Evolutionary conservation across 2,888 invertebrate species (phyloP), one percentile per base, ranked within the genome.

Genomic region (Baccha elongata): DNA sequence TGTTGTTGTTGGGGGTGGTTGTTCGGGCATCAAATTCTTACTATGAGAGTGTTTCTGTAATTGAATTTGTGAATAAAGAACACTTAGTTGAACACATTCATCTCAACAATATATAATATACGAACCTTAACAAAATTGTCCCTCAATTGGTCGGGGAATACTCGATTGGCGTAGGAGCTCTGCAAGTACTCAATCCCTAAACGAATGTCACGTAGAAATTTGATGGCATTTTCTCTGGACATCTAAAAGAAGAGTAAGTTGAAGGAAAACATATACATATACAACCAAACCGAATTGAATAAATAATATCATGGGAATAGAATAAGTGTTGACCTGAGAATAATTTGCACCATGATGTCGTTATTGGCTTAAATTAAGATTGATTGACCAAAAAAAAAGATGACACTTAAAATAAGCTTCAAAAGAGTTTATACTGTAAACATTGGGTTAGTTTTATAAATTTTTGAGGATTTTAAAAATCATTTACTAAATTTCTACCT

Each of bases 131-230:
- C 74, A 26, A 89, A 88, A 76, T 89, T 90, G 73, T 88, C 88
- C 29, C 86, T 88, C 52, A 89, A 84, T 68, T 89, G 89, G 32
- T 89, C 89, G 10, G 89, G 88, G 55, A 89, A 89, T 23, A 88
- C 87, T 46, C 89, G 89, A 85, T 89, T 89, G 40, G 88, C 87
- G 85, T 91, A 91, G 8, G 90, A 90, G 11, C 92, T 92, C 85
- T 94, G 94, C 71, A 96, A 91, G 87, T 94, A 94, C 85, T 94
- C 94, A 87, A 96, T 93, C 85, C 95, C 94, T 87, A 93, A 92
- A 87, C 95, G 95, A 86, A 96, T 95, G 87, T 95, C 95, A 88
- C 95, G 94, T 17, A 96, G 90, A 88, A 95, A 96, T 46, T 92
- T 92, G 50, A 95, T 93, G 1, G 95, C 95, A 88, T 94, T 95